Conservation (phyloP, 2,888 invertebrate species). For the Drosophila paracracens region DNA sequence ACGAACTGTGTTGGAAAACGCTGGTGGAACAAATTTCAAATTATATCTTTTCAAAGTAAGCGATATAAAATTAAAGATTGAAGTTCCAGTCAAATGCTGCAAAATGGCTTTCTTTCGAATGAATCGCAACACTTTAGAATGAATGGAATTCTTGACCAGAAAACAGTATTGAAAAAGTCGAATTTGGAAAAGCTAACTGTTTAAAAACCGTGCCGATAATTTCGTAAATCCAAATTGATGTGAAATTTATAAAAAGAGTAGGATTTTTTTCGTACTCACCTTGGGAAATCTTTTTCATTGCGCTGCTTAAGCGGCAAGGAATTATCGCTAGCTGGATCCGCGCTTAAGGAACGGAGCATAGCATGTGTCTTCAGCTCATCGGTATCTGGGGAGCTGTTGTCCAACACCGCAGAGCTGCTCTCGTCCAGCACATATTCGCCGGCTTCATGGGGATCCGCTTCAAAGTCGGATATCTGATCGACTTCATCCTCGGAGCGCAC, state of each 20-base stretch:
- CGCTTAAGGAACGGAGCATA: slow-evolving; percentile 60
- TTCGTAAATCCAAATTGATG: background rate
- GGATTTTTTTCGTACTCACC: slow-evolving; percentile 59
- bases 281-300: slow-evolving; percentile 73
- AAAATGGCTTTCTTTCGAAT: background rate
- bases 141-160: no score
- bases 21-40: background rate
- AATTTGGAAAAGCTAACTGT: background rate
- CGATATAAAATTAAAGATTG: background rate
- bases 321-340: slow-evolving; percentile 32
- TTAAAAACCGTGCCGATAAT: background rate
- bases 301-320: slow-evolving; percentile 36
- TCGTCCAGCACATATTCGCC: slow-evolving; percentile 67
- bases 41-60: no score
- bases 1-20: slow-evolving; percentile 17
- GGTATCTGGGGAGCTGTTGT: background rate
- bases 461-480: slow-evolving; percentile 79
- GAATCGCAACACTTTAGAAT: background rate
- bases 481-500: slow-evolving; percentile 84
- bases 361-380: slow-evolving; percentile 38
- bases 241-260: no score
- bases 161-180: background rate
- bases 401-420: slow-evolving; percentile 61
- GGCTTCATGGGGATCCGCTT: slow-evolving; percentile 24
- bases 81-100: background rate